A percentile compares a stretch with the other conserved stretches of the same genome.
These are phyloP conservation scores for Camponotus floridanus DNA, from an alignment of 1,140 invertebrate genomes.

Conservation along the genomic window DNA sequence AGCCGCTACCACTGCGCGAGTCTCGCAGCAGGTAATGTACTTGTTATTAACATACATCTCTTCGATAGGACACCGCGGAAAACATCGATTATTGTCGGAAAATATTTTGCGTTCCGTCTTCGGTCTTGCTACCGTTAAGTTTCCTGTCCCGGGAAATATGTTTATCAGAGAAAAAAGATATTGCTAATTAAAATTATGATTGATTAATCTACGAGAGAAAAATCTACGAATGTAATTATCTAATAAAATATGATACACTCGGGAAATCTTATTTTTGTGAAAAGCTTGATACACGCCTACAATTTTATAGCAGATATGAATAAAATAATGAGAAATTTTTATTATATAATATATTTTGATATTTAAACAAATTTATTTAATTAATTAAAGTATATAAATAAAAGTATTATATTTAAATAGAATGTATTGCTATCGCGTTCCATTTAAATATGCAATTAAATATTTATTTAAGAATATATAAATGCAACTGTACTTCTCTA, in stretches of 20 bases:
- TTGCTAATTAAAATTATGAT: neutral
- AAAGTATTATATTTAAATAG: neutral
- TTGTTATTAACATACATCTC: constrained; percentile 35
- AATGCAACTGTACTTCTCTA: neutral
- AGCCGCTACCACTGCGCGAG: neutral
- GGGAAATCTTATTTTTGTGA: constrained; percentile 5
- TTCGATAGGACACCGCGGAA: neutral
- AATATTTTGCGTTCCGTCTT: constrained; percentile 5
- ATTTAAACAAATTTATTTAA: neutral
- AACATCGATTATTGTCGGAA: neutral
- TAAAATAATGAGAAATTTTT: neutral
- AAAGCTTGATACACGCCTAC: neutral
- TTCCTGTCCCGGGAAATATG: neutral
- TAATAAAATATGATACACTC: neutral
- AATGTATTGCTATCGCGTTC: neutral
- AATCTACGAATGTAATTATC: neutral
- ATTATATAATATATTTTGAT: neutral
- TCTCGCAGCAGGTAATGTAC: constrained; percentile 18
- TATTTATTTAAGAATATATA: neutral
- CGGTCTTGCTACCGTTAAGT: neutral
- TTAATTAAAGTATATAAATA: too few species aligned
- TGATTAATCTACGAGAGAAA: neutral
- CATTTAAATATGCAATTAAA: neutral
- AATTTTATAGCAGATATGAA: neutral
- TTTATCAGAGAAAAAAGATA: neutral